Conservation (phyloP, 2,113 vertebrate genomes). For the Gorsachius goisagi region DNA sequence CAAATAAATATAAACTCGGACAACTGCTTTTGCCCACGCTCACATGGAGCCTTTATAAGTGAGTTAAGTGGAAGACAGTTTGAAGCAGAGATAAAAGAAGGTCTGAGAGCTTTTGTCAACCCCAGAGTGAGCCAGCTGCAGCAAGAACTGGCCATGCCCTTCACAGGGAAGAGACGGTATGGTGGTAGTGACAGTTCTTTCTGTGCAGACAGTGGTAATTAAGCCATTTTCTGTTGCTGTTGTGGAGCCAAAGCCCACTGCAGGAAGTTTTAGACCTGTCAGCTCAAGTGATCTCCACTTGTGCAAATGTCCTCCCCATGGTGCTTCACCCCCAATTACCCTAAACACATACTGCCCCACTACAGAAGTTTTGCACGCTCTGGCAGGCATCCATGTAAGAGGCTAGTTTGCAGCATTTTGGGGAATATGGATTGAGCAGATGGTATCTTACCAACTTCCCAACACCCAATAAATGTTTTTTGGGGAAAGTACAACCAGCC, state of each 20-base stretch:
- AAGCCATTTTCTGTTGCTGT: slow-evolving; percentile 58
- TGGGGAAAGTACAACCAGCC: neutral
- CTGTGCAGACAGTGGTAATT: slow-evolving; percentile 39
- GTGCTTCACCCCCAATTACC: neutral
- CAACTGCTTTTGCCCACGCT: neutral
- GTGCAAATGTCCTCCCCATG: neutral
- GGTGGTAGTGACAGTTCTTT: slow-evolving; percentile 43
- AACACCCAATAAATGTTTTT: neutral
- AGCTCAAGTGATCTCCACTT: neutral
- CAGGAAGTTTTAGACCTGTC: slow-evolving; percentile 58
- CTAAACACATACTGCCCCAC: neutral
- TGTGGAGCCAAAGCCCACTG: slow-evolving; percentile 63
- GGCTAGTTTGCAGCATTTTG: neutral
- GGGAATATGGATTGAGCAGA: neutral
- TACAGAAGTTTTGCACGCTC: neutral
- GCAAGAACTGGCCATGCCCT: neutral
- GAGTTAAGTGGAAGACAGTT: neutral
- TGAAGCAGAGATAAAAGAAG: neutral
- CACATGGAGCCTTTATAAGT: neutral
- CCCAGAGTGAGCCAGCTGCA: neutral
- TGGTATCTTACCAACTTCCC: neutral
- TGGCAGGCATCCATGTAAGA: neutral
- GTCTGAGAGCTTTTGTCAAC: neutral
- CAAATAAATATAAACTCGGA: neutral
- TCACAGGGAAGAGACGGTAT: neutral